Evolutionary conservation across 64 coral and sea anemone genomes (phyloP).

Genomic region (Stylophora pistillata): DNA sequence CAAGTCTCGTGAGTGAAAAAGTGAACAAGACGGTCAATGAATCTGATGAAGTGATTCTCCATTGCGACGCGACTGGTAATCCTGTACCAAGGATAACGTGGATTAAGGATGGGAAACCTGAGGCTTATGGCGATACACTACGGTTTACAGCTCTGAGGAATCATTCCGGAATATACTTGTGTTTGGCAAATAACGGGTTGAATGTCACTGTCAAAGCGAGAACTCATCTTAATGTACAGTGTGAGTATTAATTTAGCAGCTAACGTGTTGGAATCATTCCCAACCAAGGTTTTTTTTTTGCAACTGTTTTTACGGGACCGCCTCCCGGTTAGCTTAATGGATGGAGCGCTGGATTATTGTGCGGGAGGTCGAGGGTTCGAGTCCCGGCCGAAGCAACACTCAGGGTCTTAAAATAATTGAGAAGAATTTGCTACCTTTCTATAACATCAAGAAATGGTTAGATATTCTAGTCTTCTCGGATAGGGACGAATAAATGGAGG

Average conservation of each 20-base stretch:
- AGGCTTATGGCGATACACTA: neutral
- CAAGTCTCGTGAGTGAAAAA: neutral
- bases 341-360: too few relatives aligned
- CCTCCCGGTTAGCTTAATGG: too few relatives aligned
- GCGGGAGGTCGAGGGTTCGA: too few relatives aligned
- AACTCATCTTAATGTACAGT: neutral
- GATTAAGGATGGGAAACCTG: neutral
- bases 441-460: too few relatives aligned
- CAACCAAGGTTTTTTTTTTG: too few relatives aligned
- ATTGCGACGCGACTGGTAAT: neutral
- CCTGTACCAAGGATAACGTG: neutral
- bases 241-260: neutral
- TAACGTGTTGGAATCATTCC: too few relatives aligned
- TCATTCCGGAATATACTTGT: neutral
- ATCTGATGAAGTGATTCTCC: neutral
- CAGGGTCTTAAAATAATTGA: too few relatives aligned
- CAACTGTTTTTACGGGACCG: too few relatives aligned
- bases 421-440: too few relatives aligned
- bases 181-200: neutral
- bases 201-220: neutral
- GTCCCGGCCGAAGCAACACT: too few relatives aligned
- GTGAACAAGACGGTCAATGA: neutral
- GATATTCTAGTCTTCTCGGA: too few relatives aligned
- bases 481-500: too few relatives aligned
- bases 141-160: neutral